Base-by-base conservation (phyloP, 2,888 invertebrate species). In the Cephus pygmeus region DNA sequence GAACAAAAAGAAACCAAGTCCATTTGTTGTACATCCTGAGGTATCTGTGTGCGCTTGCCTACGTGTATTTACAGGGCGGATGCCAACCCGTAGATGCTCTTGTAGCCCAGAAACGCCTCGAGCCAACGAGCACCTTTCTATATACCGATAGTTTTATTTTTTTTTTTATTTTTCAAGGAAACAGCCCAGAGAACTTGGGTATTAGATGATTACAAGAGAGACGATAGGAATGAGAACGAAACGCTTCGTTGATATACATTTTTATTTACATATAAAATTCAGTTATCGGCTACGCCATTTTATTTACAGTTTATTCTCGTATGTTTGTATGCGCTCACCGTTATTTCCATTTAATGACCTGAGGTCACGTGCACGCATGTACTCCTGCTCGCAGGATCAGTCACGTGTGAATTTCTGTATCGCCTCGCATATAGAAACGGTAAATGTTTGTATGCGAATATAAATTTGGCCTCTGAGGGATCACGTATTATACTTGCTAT, bases 131-230 rank as follows among this genome's bases (percentile, higher is more conserved):
- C 9, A 56, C 23, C 9, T 56, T 56, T 23, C 56, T 56, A 23
- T 56, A 56, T 56, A 56, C 23, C 56, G 56, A 56, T 71, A 34
- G 12, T 11, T 15, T 23, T 9, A 12, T 30, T 68, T 81, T 78
- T 83, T 15, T 40, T 40, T 40, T 40, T 23, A 12, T 35, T 9
- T 9, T 23, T 56, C 56, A 23, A 56, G 56, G 56, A 56, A 56
- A 56, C 56, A 23, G 2, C 56, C 23, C 56, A 56, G 23, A 9
- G 56, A 56, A 6, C 23, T 23, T 23, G 23, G 9, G 2, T 56
- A 56, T 23, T 23, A 23, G 56, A 23, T 56, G 23, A 23, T 56
- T 23, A 56, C 56, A 23, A 56, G 56, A 56, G 56, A 23, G 23
- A 56, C 23, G 23, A 23, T 56, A 15, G 56, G 23, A 23, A 56